Conservation (phyloP, 2,797 vertebrate species). For the Epinephelus malabaricus region DNA sequence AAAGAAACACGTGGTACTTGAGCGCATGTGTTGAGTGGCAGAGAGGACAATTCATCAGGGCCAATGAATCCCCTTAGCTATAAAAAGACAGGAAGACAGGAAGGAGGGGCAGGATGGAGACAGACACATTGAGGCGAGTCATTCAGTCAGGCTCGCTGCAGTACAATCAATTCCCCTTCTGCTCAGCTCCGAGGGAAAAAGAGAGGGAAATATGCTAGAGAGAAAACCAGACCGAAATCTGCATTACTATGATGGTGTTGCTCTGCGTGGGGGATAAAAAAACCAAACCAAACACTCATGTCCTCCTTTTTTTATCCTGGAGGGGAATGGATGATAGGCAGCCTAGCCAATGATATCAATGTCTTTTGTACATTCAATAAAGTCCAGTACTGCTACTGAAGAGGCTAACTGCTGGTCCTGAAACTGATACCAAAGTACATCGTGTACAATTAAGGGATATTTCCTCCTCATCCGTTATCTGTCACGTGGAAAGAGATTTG, state of each 20-base stretch:
- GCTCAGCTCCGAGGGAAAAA: constrained; percentile 2
- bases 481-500: constrained; percentile 17
- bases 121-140: constrained; percentile 19
- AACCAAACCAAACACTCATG: background rate
- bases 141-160: constrained; percentile 20
- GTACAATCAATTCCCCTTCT: constrained; percentile 61
- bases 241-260: constrained; percentile 40
- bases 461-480: constrained; percentile 17
- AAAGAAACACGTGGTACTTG: background rate
- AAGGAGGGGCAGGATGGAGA: background rate
- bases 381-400: constrained; percentile 73
- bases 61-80: constrained; percentile 45
- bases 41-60: constrained; percentile 27
- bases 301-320: constrained; percentile 23
- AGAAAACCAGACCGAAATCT: constrained; percentile 16
- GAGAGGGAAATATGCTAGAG: background rate
- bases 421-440: constrained; percentile 10
- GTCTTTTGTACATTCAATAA: constrained; percentile 75
- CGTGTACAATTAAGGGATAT: constrained; percentile 62
- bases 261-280: constrained; percentile 1
- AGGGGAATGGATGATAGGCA: constrained; percentile 36
- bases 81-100: constrained; percentile 40
- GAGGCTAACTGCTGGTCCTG: constrained; percentile 71
- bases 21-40: constrained; percentile 8
- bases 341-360: constrained; percentile 28